A percentile compares a stretch with the other conserved stretches of the same genome.
Evolutionary conservation across 2,113 vertebrate genomes (phyloP).

Genomic region (Nematolebias whitei): DNA sequence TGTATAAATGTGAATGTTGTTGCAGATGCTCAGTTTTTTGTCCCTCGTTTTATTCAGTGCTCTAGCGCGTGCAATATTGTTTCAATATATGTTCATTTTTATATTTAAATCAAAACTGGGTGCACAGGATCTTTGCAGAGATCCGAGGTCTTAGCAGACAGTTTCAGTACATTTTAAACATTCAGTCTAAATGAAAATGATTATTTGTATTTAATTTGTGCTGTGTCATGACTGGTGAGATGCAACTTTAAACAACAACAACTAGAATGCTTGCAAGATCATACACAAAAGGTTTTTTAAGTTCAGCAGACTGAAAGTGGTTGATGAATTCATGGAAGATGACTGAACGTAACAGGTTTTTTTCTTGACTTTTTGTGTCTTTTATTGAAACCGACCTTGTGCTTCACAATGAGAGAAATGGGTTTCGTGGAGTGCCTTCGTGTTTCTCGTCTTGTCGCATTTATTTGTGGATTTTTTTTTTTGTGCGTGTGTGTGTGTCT

Average conservation of each 20-base stretch:
- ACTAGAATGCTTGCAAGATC: constrained; percentile 4
- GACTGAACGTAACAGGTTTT: constrained; percentile 40
- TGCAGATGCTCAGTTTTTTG: too few species aligned
- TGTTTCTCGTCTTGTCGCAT: constrained; percentile 51
- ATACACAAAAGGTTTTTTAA: constrained; percentile 11
- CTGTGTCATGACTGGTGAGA: constrained; percentile 97
- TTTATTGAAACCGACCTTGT: constrained; percentile 66
- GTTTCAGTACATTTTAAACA: not conserved
- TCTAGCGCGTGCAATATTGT: constrained; percentile 49
- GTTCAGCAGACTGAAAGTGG: constrained; percentile 36
- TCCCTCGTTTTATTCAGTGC: constrained; percentile 83
- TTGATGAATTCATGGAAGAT: constrained; percentile 39
- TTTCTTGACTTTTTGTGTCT: constrained; percentile 46
- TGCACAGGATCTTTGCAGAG: too few species aligned
- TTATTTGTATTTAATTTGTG: constrained; percentile 84
- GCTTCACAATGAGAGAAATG: constrained; percentile 30
- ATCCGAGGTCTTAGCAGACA: too few species aligned
- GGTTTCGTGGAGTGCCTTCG: constrained; percentile 43
- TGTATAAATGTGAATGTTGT: too few species aligned
- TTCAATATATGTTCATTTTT: not conserved
- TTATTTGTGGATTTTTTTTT: constrained; percentile 63
- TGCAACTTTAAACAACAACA: too few species aligned
- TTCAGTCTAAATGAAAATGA: not conserved
- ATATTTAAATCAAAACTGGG: too few species aligned
- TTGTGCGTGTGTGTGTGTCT: constrained; percentile 51